These are phyloP conservation scores for Bradypus variegatus DNA, from an alignment of 2,797 vertebrate genomes.

Conservation along the genomic window DNA sequence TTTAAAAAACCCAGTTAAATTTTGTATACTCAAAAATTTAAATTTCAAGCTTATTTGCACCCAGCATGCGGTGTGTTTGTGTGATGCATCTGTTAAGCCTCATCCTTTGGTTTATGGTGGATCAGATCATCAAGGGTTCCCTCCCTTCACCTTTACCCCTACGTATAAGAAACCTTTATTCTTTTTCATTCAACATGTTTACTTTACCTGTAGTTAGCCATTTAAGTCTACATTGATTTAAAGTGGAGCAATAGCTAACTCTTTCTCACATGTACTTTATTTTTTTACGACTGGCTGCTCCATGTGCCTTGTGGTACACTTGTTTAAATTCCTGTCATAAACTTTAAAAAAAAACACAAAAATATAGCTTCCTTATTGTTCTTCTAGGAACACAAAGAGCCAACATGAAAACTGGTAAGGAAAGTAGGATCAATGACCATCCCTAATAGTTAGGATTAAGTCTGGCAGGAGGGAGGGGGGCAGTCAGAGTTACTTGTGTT, in stretches of 20 bases:
- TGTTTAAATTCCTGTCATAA: not conserved
- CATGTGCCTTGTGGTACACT: not conserved
- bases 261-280: not conserved
- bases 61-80: not conserved
- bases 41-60: slow-evolving; percentile 10
- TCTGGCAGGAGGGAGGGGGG: not conserved
- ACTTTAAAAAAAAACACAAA: not conserved
- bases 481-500: not conserved
- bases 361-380: slow-evolving; percentile 17
- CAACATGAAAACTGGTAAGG: not conserved
- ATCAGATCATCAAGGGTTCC: not conserved
- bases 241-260: not conserved
- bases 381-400: not conserved
- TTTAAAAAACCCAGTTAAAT: slow-evolving; percentile 17
- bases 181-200: not conserved
- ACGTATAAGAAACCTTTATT: not conserved
- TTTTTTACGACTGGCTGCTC: not conserved
- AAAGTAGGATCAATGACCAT: not conserved
- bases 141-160: not conserved
- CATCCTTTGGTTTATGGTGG: not conserved
- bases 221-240: not conserved
- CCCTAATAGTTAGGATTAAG: not conserved
- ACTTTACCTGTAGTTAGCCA: not conserved
- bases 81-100: not conserved
- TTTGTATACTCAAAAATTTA: not conserved